Evolutionary conservation across 92 coral and sea anemone species (phyloP), one percentile per base, ranked within the genome.

Genomic region (Porites cylindrica): DNA sequence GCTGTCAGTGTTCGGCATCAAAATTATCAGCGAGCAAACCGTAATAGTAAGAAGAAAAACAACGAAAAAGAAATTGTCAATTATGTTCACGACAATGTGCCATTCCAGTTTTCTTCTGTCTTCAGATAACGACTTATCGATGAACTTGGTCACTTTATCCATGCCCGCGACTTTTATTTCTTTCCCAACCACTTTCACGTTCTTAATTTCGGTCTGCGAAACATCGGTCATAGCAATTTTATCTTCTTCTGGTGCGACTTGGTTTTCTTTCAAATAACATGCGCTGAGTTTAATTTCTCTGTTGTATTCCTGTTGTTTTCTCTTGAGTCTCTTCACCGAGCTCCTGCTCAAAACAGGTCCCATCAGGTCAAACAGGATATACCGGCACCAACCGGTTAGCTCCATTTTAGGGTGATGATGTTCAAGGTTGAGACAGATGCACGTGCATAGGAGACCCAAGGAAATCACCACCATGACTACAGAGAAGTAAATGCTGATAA

Each of bases 401-500:
- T 93, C 96, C 12, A 88, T 91, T 21, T 91, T 92, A 9, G 99
- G 99, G 72, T 95, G 92, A 16, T 89, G 94, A 68, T 96, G 98
- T 20, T 95, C 95, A 62, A 95, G 53, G 21, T 95, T 91, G 52
- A 96, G 82, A 14, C 92, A 88, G 14, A 96, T 90, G 54, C 98
- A 95, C 3, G 98, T 96, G 76, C 93, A 89, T 19, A 93, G 72
- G 79, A 94, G 95, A 70, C 93, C 93, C 53, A 93, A 38, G 20
- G 97, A 88, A 64, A 97, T 90, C 79, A 95, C 99, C 38, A 95
- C 71, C 83, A 97, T 88, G 47, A 97, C 95, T 38, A 93, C 97
- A 4, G 96, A 93, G 88, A 97, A 97, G 92, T 97, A 97, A 62
- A 91, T 97, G 11, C 99, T 98, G 51, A 97, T 97, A 29, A 97